Base-by-base conservation (phyloP, 2,797 vertebrate species). In the Xenops minutus region DNA sequence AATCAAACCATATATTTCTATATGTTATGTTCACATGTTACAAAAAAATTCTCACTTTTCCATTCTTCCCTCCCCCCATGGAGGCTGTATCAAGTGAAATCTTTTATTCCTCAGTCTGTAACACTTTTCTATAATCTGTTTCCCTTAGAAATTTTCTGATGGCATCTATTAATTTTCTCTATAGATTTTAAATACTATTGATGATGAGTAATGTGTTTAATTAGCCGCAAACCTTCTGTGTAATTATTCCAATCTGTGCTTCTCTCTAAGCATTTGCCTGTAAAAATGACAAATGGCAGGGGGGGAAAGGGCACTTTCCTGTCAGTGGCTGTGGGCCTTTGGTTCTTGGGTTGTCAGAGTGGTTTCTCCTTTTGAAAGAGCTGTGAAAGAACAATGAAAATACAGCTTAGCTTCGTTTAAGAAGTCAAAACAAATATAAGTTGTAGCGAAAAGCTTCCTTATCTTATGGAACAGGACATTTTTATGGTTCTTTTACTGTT, bases 161-260 rank as follows among this genome's bases (percentile, higher is more conserved):
- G 98, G 95, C 91, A 97, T 97, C 97, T 96, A 96, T 97, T 98
- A n/a, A 95, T 93, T 84, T 97, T 97, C 85, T 88, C 44, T 46
- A 59, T 93, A 73, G 93, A 76, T 96, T 97, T 97, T 94, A 97
- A 98, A 95, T 92, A 79, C 86, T 91, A 26, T 72, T 93, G 90
- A 96, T 97, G 95, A 80, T 74, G 94, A 93, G 86, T 96, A 97
- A 98, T 98, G 98, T 96, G 90, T 97, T 97, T 97, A 98, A 98
- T 98, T 98, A 97, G 94, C 91, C 62, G 71, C 81, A 91, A 96
- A 95, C 78, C 89, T 73, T 96, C 93, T 96, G 22, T 88, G 80
- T 98, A 98, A 98, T 98, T 93, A 97, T 97, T 98, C 97, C 97
- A 98, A 98, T 98, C 98, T 98, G 98, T 97, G 87, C 89, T 55